Evolutionary conservation across 1,140 invertebrate genomes (phyloP), one percentile per base, ranked within the genome.

Genomic region (Geopemphigus sp.): DNA sequence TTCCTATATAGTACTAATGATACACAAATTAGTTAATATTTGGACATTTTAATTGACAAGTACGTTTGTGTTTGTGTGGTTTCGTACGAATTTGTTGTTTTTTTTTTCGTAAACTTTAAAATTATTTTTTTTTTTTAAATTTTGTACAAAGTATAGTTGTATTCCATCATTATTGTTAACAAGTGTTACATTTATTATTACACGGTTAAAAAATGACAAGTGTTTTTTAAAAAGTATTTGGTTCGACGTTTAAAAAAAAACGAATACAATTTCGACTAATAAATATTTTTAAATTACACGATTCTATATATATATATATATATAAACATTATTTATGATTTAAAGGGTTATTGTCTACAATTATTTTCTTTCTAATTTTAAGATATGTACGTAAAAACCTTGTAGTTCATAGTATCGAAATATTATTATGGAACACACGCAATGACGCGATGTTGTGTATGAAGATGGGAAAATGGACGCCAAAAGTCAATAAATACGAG

Each of bases 301-400:
- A 63, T 32, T 63, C 63, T 45, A 66, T 50, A 50, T 50, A 50
- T 50, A 50, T 50, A 50, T 50, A 50, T 50, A 50, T 50, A 12
- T 50, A 50, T 50, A 39, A 39, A 39, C 32, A 39, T 50, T 50
- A 12, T 11, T 12, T 54, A 54, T 50, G 6, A 26, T 50, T 72
- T 72, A 54, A 53, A 54, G 68, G 68, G 54, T 78, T 78, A 78
- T 78, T 78, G 74, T 78, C 74, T 78, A 78, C 74, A 63, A 54
- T 29, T 78, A 53, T 54, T 4, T 19, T 26, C 11, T 47, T 17
- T 78, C 74, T 78, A 78, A 78, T 6, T 63, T 63, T 78, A 78
- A 78, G 74, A 78, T 78, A 78, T 78, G 74, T 78, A 78, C 74
- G 74, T 63, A 61, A 78, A 78, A 57, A 78, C 74, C 74, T 78